phyloP scores from a whole-genome alignment of 2,113 vertebrate species.

The Centropristis striata region DNA sequence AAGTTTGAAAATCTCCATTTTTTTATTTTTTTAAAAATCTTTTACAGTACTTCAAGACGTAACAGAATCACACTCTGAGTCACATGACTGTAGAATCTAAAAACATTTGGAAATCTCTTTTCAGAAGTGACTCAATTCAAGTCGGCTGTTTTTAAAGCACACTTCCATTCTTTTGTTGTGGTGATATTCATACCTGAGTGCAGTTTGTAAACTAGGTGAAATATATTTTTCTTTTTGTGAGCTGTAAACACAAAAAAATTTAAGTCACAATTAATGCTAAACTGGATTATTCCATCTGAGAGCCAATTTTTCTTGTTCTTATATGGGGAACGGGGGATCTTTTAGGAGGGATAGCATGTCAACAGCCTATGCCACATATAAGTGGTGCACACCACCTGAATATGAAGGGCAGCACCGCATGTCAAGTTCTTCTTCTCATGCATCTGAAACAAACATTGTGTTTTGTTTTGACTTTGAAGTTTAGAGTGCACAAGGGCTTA shows the following conservation, averaged over 20 bases:
- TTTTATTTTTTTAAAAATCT: too few relatives aligned
- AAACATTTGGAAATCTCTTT: neutral
- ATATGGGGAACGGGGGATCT: too few relatives aligned
- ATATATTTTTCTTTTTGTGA: neutral
- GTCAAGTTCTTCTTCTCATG: too few relatives aligned
- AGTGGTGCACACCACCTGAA: too few relatives aligned
- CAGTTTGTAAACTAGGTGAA: slow-evolving; percentile 13
- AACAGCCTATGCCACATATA: too few relatives aligned
- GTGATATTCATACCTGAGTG: neutral
- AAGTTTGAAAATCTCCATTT: neutral
- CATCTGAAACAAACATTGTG: too few relatives aligned
- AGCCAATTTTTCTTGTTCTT: too few relatives aligned
- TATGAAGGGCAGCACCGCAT: too few relatives aligned
- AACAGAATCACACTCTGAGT: neutral
- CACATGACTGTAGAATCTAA: neutral
- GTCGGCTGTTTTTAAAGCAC: neutral
- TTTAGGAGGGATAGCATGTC: too few relatives aligned
- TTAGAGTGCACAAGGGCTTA: too few relatives aligned
- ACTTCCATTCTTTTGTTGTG: too few relatives aligned
- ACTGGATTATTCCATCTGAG: neutral
- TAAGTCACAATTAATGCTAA: neutral
- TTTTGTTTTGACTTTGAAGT: too few relatives aligned
- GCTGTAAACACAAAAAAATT: slow-evolving; percentile 5
- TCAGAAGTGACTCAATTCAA: slow-evolving; percentile 3
- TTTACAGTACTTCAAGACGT: neutral